phyloP scores from a whole-genome alignment of 2,888 invertebrate species.

The Amphipoea oculea region DNA sequence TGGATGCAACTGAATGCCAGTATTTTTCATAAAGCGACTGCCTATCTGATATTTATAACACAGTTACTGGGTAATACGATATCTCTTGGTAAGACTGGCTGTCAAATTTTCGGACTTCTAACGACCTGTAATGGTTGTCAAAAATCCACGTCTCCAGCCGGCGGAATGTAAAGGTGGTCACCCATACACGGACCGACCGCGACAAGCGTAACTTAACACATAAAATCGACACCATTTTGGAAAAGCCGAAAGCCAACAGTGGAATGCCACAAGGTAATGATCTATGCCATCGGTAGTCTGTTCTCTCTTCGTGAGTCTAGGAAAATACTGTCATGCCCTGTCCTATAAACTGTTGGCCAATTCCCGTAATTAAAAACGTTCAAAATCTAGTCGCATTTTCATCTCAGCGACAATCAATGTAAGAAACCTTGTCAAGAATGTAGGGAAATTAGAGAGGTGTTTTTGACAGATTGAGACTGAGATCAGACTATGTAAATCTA shows the following conservation, averaged over 20 bases:
- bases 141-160: background rate
- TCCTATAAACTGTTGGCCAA: too few species aligned
- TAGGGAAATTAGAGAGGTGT: too few species aligned
- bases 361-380: too few species aligned
- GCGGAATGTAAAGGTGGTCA: background rate
- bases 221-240: background rate
- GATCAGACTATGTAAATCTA: too few species aligned
- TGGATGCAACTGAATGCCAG: background rate
- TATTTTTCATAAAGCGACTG: background rate
- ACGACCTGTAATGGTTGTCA: background rate
- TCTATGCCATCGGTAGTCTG: background rate
- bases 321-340: background rate
- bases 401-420: too few species aligned
- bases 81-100: background rate
- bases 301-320: too few species aligned
- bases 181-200: background rate
- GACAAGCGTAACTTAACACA: background rate
- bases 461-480: too few species aligned
- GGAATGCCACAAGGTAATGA: background rate
- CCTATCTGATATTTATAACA: background rate
- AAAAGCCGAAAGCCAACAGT: background rate
- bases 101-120: background rate
- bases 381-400: too few species aligned
- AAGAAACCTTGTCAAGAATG: too few species aligned
- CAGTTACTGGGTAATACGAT: background rate